These are phyloP conservation scores for Marronus borbonicus DNA, from an alignment of 2,888 invertebrate genomes.

Conservation along the genomic window DNA sequence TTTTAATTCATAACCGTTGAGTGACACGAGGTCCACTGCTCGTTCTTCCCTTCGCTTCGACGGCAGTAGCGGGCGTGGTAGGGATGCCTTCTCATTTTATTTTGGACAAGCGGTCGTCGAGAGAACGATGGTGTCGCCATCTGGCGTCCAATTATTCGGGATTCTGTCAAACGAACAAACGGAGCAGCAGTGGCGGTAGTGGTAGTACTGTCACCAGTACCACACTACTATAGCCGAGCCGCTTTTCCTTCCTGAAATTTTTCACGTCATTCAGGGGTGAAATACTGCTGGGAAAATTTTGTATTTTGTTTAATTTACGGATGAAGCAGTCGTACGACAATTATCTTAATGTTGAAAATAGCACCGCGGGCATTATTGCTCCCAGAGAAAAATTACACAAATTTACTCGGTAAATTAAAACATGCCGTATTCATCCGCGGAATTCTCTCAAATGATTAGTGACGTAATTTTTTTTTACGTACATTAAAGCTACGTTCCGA, in stretches of 20 bases:
- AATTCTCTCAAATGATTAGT: constrained; percentile 13
- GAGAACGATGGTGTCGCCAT: constrained; percentile 52
- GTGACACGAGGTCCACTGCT: constrained; percentile 44
- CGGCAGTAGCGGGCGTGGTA: not conserved
- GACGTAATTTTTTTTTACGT: not conserved
- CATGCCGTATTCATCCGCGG: constrained; percentile 22
- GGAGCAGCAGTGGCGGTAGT: constrained; percentile 19
- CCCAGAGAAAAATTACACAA: constrained; percentile 24
- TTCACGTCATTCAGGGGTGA: constrained; percentile 35
- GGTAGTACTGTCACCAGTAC: not conserved
- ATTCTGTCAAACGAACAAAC: constrained; percentile 41
- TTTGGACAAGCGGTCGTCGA: constrained; percentile 51
- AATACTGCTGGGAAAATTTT: constrained; percentile 31
- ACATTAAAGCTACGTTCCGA: not conserved
- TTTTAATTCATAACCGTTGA: constrained; percentile 52
- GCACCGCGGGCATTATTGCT: constrained; percentile 27
- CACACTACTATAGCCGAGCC: not conserved
- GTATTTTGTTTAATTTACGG: constrained; percentile 40
- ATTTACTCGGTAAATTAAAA: constrained; percentile 35
- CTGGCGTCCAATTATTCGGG: constrained; percentile 53
- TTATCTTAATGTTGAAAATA: constrained; percentile 38
- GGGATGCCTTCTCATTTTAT: constrained; percentile 49
- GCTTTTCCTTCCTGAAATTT: constrained; percentile 8
- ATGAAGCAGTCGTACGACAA: constrained; percentile 34
- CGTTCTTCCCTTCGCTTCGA: constrained; percentile 41